These are phyloP conservation scores for Phengaris alcon DNA, from an alignment of 2,888 invertebrate species.

Conservation along the genomic window DNA sequence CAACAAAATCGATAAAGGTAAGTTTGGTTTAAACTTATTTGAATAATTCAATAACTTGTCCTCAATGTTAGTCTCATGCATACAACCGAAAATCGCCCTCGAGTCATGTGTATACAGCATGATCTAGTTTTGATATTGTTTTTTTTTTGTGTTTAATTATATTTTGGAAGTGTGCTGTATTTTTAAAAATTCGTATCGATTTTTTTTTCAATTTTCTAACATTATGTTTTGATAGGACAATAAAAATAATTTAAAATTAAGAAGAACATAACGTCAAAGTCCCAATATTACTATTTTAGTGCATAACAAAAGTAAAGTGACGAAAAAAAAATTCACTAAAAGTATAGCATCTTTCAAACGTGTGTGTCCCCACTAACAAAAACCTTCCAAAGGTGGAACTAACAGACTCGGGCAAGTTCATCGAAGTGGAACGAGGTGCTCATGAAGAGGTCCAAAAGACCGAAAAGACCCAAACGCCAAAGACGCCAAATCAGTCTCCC, in stretches of 20 bases:
- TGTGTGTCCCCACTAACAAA: constrained; percentile 68
- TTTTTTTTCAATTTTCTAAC: background rate
- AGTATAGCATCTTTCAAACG: constrained; percentile 40
- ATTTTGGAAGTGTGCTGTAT: background rate
- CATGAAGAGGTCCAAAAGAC: constrained; percentile 44
- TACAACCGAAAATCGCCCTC: constrained; percentile 1
- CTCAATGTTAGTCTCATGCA: constrained; percentile 11
- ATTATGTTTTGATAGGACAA: background rate
- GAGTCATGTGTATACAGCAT: constrained; percentile 19
- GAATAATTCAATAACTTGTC: constrained; percentile 11
- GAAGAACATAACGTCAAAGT: background rate
- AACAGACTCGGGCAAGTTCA: constrained; percentile 75
- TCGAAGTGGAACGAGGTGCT: constrained; percentile 70
- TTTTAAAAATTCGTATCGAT: background rate
- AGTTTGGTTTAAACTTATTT: constrained; percentile 43
- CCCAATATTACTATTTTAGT: no score
- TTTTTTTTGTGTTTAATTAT: constrained; percentile 8
- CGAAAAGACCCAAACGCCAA: constrained; percentile 42
- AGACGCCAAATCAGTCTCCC: constrained; percentile 63
- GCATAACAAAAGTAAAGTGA: no score
- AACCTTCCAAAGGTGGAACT: constrained; percentile 70
- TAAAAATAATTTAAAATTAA: background rate
- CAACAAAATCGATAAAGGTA: constrained; percentile 73
- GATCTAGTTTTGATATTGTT: constrained; percentile 13
- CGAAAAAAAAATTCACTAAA: background rate